A percentile compares a stretch with the other conserved stretches of the same genome.
Evolutionary conservation across 1,140 invertebrate species (phyloP).

Genomic region (Aphelenchoides fujianensis): DNA sequence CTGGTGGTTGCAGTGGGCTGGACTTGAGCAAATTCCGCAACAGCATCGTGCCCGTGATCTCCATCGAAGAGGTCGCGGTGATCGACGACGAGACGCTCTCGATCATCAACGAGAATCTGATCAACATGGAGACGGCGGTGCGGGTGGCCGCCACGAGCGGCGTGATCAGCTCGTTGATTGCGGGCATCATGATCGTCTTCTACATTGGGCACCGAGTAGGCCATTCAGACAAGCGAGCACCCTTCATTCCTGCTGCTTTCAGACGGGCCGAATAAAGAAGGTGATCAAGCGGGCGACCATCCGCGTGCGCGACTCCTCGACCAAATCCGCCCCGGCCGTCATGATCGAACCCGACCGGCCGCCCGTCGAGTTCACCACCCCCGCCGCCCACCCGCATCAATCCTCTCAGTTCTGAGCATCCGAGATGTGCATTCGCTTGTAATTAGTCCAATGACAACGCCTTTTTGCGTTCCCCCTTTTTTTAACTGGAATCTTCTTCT

Average conservation of each 20-base stretch:
- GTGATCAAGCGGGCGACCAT: conserved; percentile 15
- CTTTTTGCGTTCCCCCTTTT: no score
- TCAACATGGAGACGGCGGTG: conserved; percentile 34
- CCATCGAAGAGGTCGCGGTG: conserved; percentile 38
- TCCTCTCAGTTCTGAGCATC: background rate
- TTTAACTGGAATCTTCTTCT: no score
- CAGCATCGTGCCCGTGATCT: conserved; percentile 40
- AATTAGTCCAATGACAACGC: no score
- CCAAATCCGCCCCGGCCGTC: background rate
- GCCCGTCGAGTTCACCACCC: background rate
- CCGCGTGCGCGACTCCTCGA: conserved; percentile 6
- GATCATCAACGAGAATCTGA: conserved; percentile 44
- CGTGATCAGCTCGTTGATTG: conserved; percentile 28
- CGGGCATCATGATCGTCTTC: conserved; percentile 31
- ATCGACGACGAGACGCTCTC: conserved; percentile 40
- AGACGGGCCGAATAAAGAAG: conserved; percentile 15
- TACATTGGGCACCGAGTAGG: conserved; percentile 34
- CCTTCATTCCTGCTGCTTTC: background rate
- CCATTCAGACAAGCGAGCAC: background rate
- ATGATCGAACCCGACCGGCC: background rate
- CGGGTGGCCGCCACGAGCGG: conserved; percentile 20
- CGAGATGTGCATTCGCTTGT: no score
- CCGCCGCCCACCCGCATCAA: background rate
- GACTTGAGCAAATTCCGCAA: conserved; percentile 42
- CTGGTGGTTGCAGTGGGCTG: conserved; percentile 21